A percentile compares a stretch with the other conserved stretches of the same genome.
Evolutionary conservation across 2,888 invertebrate species (phyloP).

Genomic region (Pristionchus exspectatus): DNA sequence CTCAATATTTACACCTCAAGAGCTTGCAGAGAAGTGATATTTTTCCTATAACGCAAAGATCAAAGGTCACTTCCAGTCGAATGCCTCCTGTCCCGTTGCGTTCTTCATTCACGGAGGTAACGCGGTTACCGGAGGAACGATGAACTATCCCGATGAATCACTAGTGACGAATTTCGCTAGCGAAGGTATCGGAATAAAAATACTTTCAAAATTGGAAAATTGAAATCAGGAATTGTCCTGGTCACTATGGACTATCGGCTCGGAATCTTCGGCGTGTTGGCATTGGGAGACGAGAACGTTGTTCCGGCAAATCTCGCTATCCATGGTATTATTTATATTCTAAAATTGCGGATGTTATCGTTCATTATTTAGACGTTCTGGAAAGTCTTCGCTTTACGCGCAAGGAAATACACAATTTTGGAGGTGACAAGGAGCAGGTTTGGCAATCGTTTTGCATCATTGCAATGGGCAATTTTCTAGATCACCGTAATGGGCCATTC

Average conservation of each 20-base stretch:
- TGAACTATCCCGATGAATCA: constrained; percentile 17
- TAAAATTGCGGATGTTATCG: no score
- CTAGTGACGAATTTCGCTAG: constrained; percentile 4
- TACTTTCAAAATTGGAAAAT: not conserved
- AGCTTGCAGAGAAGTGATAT: not conserved
- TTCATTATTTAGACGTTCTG: not conserved
- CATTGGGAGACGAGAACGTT: constrained; percentile 42
- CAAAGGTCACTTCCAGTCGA: not conserved
- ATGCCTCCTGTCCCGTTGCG: constrained; percentile 11
- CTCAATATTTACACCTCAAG: constrained; percentile 34
- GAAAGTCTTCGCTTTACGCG: not conserved
- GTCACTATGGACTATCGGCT: constrained; percentile 22
- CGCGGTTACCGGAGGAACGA: not conserved
- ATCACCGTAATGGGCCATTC: constrained; percentile 2
- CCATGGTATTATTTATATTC: not conserved
- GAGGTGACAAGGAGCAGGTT: constrained; percentile 38
- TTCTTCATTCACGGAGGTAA: constrained; percentile 28
- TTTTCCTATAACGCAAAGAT: not conserved
- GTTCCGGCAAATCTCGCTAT: constrained; percentile 44
- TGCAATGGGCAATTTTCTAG: not conserved
- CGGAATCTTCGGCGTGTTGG: constrained; percentile 15
- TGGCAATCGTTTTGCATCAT: no score
- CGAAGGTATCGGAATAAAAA: not conserved
- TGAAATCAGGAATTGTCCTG: not conserved
- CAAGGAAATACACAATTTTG: constrained; percentile 5